Evolutionary conservation across 2,113 vertebrate species (phyloP), one percentile per base, ranked within the genome.

Genomic region (rabbit (Oryctolagus cuniculus)): DNA sequence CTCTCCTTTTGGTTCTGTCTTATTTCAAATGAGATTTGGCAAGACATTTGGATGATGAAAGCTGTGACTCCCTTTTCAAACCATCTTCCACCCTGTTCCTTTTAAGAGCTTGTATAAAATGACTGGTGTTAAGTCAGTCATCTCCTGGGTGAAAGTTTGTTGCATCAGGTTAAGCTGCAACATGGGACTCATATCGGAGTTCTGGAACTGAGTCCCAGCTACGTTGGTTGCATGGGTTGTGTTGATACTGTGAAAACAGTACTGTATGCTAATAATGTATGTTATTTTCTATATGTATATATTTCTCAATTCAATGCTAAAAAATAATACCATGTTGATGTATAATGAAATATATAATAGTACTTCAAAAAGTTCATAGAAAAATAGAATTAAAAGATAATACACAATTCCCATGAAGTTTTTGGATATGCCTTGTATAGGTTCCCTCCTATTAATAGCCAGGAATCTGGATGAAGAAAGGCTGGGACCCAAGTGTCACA

Each of bases 61-160:
- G 12, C 1, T 77, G 44, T 44, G 44, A 44, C 44, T 44, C 13
- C 24, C 36, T 74, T 80, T 67, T 58, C 55, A 91, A 82, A 67
- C 27, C 51, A 85, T 51, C 5, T n/a, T 72, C 21, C 2, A 38
- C 15, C 31, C n/a, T 91, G 10, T 69, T 73, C 38, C 86, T 92
- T 22, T 29, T 87, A 87, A 79, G 38, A 63, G 69, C 55, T 93
- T 93, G 4, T 44, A 95, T 89, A 6, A 94, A 92, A 61, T 81
- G 29, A 51, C 3, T 93, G 82, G 90, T 86, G 31, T 55, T 44
- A 38, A 38, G 44, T 80, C 63, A 91, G 64, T 61, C 29, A 73
- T 80, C 51, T 95, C 53, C 63, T 72, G 27, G 12, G n/a, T 53
- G 44, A 44, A 44, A 66, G 38, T 55, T 7, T 87, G 4, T 51